Base-by-base conservation (phyloP, 2,797 vertebrate species). In the Alectoris magna region DNA sequence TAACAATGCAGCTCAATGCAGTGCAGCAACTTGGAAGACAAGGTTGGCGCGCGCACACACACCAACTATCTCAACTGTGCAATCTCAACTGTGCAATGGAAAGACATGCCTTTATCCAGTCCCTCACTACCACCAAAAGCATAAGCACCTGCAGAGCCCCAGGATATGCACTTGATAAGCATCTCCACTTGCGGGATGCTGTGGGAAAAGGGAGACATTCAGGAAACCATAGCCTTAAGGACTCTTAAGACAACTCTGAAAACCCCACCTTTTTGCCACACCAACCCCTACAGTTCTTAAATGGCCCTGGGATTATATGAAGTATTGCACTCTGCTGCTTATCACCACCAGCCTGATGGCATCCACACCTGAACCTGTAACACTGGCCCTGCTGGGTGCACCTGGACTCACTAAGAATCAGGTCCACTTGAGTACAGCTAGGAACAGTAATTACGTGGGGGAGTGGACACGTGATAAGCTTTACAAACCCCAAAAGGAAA, bases 51-150 rank as follows among this genome's bases (percentile, higher is more conserved):
- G 24, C 11, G 10, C 46, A 48, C 46, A 49, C 18, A 44, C 9
- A 17, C 10, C 34, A 34, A 34, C 34, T 34, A 34, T 34, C 34
- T 34, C 34, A 34, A 34, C 34, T 34, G 34, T 34, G 34, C 34
- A 34, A 27, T 51, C 49, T 49, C 24, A 51, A 51, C 26, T 16
- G 26, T 27, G 22, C 58, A 29, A 3, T 24, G 12, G 14, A 29
- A 68, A 49, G 43, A 48, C 8, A 55, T 0, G 10, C 16, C n/a
- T 29, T 71, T 21, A 34, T 41, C 36, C 60, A 68, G 27, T 51
- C 2, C 7, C 11, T 21, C 8, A 26, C 44, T 62, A 24, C 2
- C 10, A 8, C 21, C 7, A 22, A 29, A 6, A 26, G 3, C 11
- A 56, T 41, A 18, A 66, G 22, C 18, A 53, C 58, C n/a, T n/a